Percentiles rank a stretch among this genome's conserved stretches.
Conservation (phyloP, 1,140 invertebrate genomes). For the Pseudachorutes palmiensis region DNA sequence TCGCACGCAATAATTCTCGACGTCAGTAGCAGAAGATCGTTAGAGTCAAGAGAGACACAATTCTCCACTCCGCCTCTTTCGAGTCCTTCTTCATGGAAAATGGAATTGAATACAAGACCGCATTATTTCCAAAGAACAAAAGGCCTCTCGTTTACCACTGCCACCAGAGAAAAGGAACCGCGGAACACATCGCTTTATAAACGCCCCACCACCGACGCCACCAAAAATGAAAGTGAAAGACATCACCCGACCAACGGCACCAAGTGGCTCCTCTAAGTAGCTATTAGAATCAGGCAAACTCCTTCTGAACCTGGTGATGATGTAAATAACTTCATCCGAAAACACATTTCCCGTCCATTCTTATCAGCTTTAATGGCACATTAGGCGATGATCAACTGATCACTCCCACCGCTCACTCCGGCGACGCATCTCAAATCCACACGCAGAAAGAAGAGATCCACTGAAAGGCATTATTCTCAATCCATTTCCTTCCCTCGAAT, state of each 20-base stretch:
- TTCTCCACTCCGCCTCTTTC: conserved; percentile 38
- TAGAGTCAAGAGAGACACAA: conserved; percentile 37
- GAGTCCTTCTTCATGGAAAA: conserved; percentile 21
- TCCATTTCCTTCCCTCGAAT: not conserved
- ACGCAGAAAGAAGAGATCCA: not conserved
- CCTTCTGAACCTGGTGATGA: conserved; percentile 4
- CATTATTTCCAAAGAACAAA: not conserved
- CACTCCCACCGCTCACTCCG: not conserved
- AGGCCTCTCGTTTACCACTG: conserved; percentile 1
- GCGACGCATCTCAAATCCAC: not conserved
- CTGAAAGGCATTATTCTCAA: not conserved
- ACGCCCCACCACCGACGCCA: not conserved
- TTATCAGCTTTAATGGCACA: conserved; percentile 8
- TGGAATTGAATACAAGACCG: conserved; percentile 14
- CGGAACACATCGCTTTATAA: not conserved
- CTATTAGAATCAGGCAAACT: not conserved
- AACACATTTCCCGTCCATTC: not conserved
- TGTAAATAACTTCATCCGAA: conserved; percentile 10
- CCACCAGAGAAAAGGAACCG: not conserved
- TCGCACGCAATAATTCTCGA: conserved; percentile 38
- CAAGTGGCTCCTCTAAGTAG: not conserved
- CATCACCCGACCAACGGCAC: not conserved
- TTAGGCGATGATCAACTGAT: conserved; percentile 11
- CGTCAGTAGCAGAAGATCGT: conserved; percentile 39
- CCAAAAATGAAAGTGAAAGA: not conserved